Evolutionary conservation across 2,113 vertebrate species (phyloP).

Genomic region (Rhinolophus ferrumequinum): DNA sequence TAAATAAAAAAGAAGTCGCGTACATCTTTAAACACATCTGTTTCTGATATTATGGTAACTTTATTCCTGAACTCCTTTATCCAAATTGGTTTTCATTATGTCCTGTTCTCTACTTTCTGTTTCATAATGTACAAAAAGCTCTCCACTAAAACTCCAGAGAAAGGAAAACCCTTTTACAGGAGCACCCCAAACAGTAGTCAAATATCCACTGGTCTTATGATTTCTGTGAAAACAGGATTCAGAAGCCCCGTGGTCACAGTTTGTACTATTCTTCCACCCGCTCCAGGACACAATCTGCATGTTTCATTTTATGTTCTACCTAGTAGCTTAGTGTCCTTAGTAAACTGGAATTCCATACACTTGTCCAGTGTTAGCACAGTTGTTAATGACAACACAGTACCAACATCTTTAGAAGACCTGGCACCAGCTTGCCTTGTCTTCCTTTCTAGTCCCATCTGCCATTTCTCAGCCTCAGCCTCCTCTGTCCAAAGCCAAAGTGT

Average conservation of each 20-base stretch:
- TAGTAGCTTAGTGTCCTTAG: background rate
- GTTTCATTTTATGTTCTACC: background rate
- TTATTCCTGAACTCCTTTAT: constrained; percentile 21
- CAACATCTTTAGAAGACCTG: background rate
- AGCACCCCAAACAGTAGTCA: background rate
- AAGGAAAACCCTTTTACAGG: background rate
- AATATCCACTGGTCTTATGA: background rate
- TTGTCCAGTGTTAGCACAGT: background rate
- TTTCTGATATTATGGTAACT: background rate
- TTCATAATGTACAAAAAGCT: background rate
- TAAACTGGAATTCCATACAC: background rate
- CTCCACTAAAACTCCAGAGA: background rate
- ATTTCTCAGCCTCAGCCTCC: background rate
- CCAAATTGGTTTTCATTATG: background rate
- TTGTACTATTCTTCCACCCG: background rate
- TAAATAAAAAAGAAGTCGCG: background rate
- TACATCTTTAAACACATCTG: constrained; percentile 15
- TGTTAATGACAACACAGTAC: background rate
- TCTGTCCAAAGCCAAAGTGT: background rate
- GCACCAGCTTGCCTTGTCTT: background rate
- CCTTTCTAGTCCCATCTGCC: background rate
- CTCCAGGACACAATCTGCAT: background rate
- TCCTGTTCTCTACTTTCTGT: background rate
- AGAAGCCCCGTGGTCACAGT: background rate
- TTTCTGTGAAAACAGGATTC: background rate